phyloP scores from a whole-genome alignment of 2,888 invertebrate genomes.

The Anthoptus insignis region DNA sequence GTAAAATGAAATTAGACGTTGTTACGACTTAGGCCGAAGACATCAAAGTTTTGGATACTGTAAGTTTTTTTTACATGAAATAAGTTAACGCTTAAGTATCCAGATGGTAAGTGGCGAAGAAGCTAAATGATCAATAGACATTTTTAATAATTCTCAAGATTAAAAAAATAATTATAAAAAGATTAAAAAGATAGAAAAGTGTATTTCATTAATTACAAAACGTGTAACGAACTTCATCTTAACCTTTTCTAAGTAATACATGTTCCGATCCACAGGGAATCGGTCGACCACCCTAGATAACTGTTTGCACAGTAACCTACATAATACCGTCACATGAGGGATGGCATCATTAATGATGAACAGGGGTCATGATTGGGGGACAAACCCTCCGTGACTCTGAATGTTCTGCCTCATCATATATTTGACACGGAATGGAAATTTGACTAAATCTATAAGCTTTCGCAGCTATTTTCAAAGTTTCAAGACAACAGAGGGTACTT shows the following conservation, averaged over 20 bases:
- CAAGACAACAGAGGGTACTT: conserved; percentile 56
- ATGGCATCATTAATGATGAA: conserved; percentile 82
- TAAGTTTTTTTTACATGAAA: no score
- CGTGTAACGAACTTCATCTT: conserved; percentile 51
- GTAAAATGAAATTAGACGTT: no score
- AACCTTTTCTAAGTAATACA: conserved; percentile 27
- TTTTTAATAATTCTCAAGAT: no score
- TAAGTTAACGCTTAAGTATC: no score
- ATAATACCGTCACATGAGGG: conserved; percentile 78
- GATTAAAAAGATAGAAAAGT: no score
- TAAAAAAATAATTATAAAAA: no score
- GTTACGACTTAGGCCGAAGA: no score
- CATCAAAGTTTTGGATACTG: no score
- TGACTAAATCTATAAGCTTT: conserved; percentile 66
- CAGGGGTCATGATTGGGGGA: conserved; percentile 75
- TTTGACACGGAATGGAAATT: conserved; percentile 56
- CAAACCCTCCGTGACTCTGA: conserved; percentile 80
- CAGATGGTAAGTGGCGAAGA: no score
- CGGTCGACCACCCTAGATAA: conserved; percentile 68
- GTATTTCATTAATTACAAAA: conserved; percentile 8
- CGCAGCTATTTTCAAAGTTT: conserved; percentile 59
- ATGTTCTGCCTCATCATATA: conserved; percentile 71
- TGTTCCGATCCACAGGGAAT: conserved; percentile 34
- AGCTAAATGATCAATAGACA: no score
- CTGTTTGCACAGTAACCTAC: conserved; percentile 87